These are phyloP conservation scores for Acrocephalus scirpaceus DNA, from an alignment of 2,797 vertebrate genomes.

Conservation along the genomic window DNA sequence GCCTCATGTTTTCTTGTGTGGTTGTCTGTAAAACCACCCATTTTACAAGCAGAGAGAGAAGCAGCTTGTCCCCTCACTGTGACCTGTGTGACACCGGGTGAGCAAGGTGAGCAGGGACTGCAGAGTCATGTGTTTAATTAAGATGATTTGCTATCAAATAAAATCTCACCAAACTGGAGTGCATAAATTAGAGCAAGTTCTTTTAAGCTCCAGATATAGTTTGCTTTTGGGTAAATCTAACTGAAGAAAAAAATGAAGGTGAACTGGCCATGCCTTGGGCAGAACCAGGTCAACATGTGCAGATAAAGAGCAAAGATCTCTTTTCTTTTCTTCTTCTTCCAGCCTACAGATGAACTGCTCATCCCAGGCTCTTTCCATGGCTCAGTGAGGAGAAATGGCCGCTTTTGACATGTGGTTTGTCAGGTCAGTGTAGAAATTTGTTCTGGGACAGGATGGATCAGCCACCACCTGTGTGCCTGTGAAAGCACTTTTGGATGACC, in stretches of 20 bases:
- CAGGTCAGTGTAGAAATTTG: background rate
- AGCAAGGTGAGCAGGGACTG: background rate
- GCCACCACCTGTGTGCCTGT: background rate
- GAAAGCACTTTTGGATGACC: background rate
- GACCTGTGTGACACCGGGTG: background rate
- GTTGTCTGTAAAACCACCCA: background rate
- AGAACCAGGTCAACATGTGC: background rate
- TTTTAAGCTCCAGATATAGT: background rate
- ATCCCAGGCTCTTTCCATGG: background rate
- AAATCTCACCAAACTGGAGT: background rate
- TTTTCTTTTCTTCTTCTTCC: background rate
- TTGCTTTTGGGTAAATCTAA: background rate
- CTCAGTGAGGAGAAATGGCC: background rate
- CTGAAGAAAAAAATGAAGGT: background rate
- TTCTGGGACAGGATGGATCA: background rate
- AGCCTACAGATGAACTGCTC: background rate
- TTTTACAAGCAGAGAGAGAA: background rate
- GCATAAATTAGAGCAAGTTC: background rate
- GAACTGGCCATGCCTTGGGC: background rate
- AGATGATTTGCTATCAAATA: background rate
- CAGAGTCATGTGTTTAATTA: background rate
- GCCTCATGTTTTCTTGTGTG: background rate
- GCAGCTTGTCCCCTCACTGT: accelerated
- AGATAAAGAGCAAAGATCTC: background rate
- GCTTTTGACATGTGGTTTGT: background rate